Percentiles rank a stretch among this genome's conserved stretches.
These are phyloP conservation scores for Pseudopipra pipra DNA, from an alignment of 2,113 vertebrate species.

Conservation along the genomic window DNA sequence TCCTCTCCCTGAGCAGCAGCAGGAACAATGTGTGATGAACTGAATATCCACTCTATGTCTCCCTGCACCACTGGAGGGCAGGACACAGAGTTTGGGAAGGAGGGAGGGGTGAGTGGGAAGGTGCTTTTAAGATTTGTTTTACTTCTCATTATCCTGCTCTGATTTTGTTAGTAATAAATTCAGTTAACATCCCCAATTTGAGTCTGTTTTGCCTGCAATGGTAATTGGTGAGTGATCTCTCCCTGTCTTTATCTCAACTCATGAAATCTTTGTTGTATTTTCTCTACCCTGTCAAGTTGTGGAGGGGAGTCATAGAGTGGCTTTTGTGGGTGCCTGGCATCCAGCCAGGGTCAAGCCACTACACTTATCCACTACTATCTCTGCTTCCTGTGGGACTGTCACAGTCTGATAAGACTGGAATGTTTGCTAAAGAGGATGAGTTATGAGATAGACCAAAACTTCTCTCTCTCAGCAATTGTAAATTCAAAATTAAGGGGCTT, in stretches of 20 bases:
- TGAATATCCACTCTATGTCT: not conserved
- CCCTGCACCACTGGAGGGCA: not conserved
- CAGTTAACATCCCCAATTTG: not conserved
- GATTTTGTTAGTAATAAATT: not conserved
- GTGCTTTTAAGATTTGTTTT: not conserved
- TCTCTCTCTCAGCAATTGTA: too few species aligned
- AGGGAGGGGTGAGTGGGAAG: not conserved
- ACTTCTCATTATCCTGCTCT: not conserved
- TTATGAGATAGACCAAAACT: too few species aligned
- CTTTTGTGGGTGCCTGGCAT: not conserved
- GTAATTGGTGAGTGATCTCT: not conserved
- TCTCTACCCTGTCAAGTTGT: not conserved
- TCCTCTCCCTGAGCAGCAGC: not conserved
- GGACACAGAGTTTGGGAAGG: not conserved
- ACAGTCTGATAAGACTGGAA: too few species aligned
- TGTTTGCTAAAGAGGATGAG: too few species aligned
- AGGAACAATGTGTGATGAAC: not conserved
- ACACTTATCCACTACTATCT: not conserved
- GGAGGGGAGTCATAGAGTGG: not conserved
- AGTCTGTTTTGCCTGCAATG: not conserved
- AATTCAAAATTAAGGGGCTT: too few species aligned
- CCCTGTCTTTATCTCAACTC: not conserved
- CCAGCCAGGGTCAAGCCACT: accelerated
- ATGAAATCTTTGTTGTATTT: not conserved
- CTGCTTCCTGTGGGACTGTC: not conserved